These are phyloP conservation scores for Lemur catta DNA, from an alignment of 2,797 vertebrate species.

Conservation along the genomic window DNA sequence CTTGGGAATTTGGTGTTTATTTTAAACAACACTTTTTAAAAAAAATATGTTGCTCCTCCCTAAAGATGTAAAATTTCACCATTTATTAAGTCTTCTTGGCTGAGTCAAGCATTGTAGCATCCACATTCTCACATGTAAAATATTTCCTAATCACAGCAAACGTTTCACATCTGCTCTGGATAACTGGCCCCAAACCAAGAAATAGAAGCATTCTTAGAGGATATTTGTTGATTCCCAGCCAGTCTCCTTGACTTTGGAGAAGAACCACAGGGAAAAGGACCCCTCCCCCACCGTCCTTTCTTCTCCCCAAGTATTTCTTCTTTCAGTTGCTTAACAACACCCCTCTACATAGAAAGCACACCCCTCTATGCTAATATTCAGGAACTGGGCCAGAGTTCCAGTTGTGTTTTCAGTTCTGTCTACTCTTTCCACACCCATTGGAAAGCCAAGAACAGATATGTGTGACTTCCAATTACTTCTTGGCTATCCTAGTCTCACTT, in stretches of 20 bases:
- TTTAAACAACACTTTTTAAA: slow-evolving; percentile 68
- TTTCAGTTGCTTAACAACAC: slow-evolving; percentile 65
- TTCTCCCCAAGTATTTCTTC: slow-evolving; percentile 48
- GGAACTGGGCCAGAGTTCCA: slow-evolving; percentile 66
- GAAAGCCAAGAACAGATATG: slow-evolving; percentile 71
- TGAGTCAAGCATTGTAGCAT: slow-evolving; percentile 60
- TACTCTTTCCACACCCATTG: slow-evolving; percentile 73
- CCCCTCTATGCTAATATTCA: slow-evolving; percentile 67
- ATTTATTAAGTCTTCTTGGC: slow-evolving; percentile 78
- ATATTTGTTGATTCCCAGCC: slow-evolving; percentile 62
- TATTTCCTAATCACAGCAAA: slow-evolving; percentile 75
- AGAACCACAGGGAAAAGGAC: slow-evolving; percentile 21
- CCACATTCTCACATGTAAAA: slow-evolving; percentile 76
- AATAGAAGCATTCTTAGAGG: slow-evolving; percentile 68
- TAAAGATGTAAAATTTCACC: slow-evolving; percentile 77
- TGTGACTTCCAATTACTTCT: slow-evolving; percentile 68
- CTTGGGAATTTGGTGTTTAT: slow-evolving; percentile 76
- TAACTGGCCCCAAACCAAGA: slow-evolving; percentile 72
- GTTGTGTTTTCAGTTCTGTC: slow-evolving; percentile 72
- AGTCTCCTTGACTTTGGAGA: slow-evolving; percentile 64
- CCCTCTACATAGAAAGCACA: slow-evolving; percentile 51
- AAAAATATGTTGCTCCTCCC: slow-evolving; percentile 76
- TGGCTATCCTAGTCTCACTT: slow-evolving; percentile 67
- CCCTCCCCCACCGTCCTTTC: slow-evolving; percentile 3
- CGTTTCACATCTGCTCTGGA: slow-evolving; percentile 76